Evolutionary conservation across 2,797 vertebrate species (phyloP), one percentile per base, ranked within the genome.

Genomic region (Myotis pilosus): DNA sequence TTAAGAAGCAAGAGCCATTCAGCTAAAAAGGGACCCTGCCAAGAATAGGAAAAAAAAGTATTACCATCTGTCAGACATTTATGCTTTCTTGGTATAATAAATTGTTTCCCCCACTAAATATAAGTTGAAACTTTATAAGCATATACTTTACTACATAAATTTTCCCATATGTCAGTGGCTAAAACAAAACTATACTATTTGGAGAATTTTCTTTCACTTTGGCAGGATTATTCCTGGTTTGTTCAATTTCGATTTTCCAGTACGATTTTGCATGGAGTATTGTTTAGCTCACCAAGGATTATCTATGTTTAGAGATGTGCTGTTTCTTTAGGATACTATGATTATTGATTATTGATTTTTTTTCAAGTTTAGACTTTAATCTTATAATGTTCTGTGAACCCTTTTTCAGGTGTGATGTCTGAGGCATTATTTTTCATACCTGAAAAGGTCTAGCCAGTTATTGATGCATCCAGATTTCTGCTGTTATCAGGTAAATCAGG

Each of bases 101-200:
- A 97, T 97, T 97, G 97, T 96, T 97, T 97, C 97, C 96, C 94
- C 88, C 92, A 96, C 95, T 95, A 97, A 95, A 96, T 92, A 92
- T 95, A 96, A 96, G 96, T 93, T 97, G 96, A 97, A 97, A 97
- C 92, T 95, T 97, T 97, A 96, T 96, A 97, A 97, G 95, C 86
- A 95, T 96, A 97, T 94, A 95, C 96, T 97, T 97, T 81, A 91
- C 93, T 95, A 94, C 85, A 95, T 97, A 97, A 97, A 96, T 95
- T 97, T 97, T 97, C 97, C 96, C 97, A 97, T 90, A 96, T 96
- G 97, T 94, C 90, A 96, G 79, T 96, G 82, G 57, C 92, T 95
- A 88, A 96, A 96, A 95, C 93, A 86, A 95, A 96, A 84, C 84
- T 96, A 36, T 82, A 83, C 47, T 91, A 92, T 95, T 76, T 86